A percentile compares a stretch with the other conserved stretches of the same genome.
Conservation (phyloP, 2,113 vertebrate species). For the Gobio gobio region DNA sequence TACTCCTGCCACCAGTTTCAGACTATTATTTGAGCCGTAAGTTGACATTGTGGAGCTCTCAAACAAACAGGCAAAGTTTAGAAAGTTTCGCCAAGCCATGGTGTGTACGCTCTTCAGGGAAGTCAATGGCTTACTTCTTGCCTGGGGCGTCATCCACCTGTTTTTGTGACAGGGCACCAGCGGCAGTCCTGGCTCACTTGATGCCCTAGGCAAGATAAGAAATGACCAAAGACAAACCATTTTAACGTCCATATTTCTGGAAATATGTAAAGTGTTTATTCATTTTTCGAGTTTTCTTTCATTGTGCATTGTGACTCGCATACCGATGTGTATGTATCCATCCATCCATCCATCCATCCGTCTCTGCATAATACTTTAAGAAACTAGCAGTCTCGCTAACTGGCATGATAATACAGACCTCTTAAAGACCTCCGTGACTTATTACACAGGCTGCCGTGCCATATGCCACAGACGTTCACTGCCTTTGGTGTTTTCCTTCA, state of each 20-base stretch:
- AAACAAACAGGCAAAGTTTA: neutral
- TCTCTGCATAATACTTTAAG: neutral
- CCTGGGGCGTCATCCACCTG: neutral
- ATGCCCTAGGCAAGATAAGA: neutral
- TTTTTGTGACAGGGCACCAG: neutral
- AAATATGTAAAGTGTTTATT: neutral
- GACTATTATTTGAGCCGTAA: neutral
- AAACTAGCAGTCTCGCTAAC: neutral
- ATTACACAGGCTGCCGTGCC: constrained; percentile 3
- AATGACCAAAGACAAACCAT: neutral
- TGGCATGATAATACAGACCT: neutral
- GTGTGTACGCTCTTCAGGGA: neutral
- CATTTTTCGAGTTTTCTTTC: neutral
- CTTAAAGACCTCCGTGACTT: constrained; percentile 13
- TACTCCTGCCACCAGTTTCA: neutral
- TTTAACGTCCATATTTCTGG: neutral
- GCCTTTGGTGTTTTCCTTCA: constrained; percentile 25
- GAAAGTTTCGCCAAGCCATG: neutral
- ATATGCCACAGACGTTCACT: constrained; percentile 18
- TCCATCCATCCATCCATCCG: neutral
- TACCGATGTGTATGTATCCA: no score
- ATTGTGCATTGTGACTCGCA: neutral
- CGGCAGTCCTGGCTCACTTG: neutral
- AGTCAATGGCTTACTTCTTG: neutral
- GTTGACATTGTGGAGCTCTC: neutral